Base-by-base conservation (phyloP, 1,140 invertebrate genomes). In the Hylaeus anthracinus region DNA sequence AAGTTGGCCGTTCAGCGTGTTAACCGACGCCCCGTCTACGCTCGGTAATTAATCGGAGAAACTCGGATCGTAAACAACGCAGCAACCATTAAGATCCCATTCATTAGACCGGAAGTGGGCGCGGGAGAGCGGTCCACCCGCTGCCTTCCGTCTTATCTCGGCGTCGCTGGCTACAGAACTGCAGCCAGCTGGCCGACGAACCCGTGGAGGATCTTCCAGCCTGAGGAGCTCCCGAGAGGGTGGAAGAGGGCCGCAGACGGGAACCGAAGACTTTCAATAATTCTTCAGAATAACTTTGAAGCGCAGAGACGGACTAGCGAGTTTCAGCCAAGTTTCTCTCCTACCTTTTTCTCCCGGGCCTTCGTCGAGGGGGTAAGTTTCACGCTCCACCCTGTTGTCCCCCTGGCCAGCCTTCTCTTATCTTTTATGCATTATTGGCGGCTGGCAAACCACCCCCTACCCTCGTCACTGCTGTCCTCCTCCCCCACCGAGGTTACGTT, bases 21-120 rank as follows among this genome's bases (percentile, higher is more conserved):
- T 82, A 86, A 88, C 72, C 76, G 73, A 55, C 65, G 75, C 76
- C 61, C 70, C 82, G 78, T 88, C 86, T 83, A 79, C 69, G 26
- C 56, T 26, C 60, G 86, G 84, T 88, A 91, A 90, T 91, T 90
- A 91, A 90, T 89, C 89, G 89, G 81, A 86, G 86, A 90, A 90
- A 91, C 88, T 91, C 88, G 86, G 88, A 90, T 90, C 89, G 88
- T 91, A 91, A 91, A 90, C 89, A 91, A 90, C 89, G 81, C 86
- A 72, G 84, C 88, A 83, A 90, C 90, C 89, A 91, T 91, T 91
- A 91, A 91, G 89, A 86, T 85, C 85, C 84, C 88, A 90, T 91
- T 90, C 89, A 89, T 90, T 90, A 91, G 81, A 84, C 82, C 88
- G 88, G 88, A 90, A 91, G 89, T 88, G 88, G 80, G 79, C 67